Conservation (phyloP, 2,888 invertebrate genomes). For the Luffia ferchaultella region DNA sequence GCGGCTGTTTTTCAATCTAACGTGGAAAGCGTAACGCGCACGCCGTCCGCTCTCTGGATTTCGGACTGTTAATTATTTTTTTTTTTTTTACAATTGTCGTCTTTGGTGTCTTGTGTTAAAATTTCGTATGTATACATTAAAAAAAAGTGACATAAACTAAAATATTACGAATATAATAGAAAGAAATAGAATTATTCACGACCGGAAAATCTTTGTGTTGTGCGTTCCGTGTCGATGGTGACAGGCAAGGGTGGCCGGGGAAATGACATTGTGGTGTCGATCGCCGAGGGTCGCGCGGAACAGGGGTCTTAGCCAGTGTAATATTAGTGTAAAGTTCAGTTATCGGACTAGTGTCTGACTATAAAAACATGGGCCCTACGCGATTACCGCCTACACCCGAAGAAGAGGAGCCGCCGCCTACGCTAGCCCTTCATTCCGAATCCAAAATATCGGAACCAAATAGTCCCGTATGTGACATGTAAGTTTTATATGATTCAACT, state of each 20-base stretch:
- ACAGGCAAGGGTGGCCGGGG: neutral
- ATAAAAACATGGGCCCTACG: conserved; percentile 46
- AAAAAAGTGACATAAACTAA: too few species aligned
- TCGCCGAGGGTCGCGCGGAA: neutral
- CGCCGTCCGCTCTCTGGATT: conserved; percentile 55
- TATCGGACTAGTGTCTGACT: conserved; percentile 39
- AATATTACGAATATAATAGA: neutral
- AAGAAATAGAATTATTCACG: neutral
- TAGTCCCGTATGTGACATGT: conserved; percentile 32
- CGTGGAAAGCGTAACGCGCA: conserved; percentile 57
- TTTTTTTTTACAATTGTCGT: too few species aligned
- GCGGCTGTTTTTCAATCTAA: conserved; percentile 62
- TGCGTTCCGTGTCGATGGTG: neutral
- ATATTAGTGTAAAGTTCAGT: conserved; percentile 4
- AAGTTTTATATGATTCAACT: conserved; percentile 25
- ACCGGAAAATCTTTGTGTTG: neutral
- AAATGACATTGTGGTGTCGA: neutral
- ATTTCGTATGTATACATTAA: too few species aligned
- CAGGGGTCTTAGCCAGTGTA: neutral
- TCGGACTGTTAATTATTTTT: conserved; percentile 17
- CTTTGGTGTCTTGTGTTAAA: too few species aligned
- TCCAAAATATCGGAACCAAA: conserved; percentile 30
- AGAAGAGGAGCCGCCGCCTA: conserved; percentile 40
- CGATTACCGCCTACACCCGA: conserved; percentile 50
- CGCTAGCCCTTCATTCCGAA: conserved; percentile 24